Base-by-base conservation (phyloP, 2,888 invertebrate genomes). In the Cecidostiba fungosa region DNA sequence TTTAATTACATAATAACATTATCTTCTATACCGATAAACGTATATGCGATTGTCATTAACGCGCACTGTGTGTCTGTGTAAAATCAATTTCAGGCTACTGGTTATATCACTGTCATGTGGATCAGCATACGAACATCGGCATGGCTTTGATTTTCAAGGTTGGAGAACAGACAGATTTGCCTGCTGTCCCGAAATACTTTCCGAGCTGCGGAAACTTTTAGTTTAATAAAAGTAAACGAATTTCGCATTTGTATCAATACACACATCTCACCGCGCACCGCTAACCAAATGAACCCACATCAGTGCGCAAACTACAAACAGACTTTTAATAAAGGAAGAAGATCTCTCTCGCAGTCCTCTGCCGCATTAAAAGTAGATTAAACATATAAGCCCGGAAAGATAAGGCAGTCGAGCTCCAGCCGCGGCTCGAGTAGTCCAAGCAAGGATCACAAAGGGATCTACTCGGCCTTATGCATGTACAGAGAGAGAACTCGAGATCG, bases 41-140 rank as follows among this genome's bases (percentile, higher is more conserved):
- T 26, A 26, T 26, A 26, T 26, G 26, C 66, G 5, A 16, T 4
- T 14, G 12, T 26, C 23, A 14, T 32, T n/a, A 26, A 39, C 1
- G 6, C 23, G 12, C 16, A 12, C 26, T 36, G 16, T 10, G 29
- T 14, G 16, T 23, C 8, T 23, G 1, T 3, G 16, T 50, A 47
- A 79, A 23, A 81, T 79, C 29, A 10, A 81, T 69, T 69, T 16
- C 26, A 81, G 96, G 97, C 16, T 97, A 96, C 90, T 98, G 98
- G 98, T 92, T 98, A 5, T 97, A 98, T 93, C 98, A 98, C 91
- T 98, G 98, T 91, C 98, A 98, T 92, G 96, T 98, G 79, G 98
- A 98, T 90, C 98, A 97, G 91, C 98, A 98, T 91, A 96, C 97
- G 0, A 98, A 98, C 94, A 95, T 98, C 16, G 98, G 98, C 10